Evolutionary conservation across 2,888 invertebrate species (phyloP).

Genomic region (Drosophila falleni): DNA sequence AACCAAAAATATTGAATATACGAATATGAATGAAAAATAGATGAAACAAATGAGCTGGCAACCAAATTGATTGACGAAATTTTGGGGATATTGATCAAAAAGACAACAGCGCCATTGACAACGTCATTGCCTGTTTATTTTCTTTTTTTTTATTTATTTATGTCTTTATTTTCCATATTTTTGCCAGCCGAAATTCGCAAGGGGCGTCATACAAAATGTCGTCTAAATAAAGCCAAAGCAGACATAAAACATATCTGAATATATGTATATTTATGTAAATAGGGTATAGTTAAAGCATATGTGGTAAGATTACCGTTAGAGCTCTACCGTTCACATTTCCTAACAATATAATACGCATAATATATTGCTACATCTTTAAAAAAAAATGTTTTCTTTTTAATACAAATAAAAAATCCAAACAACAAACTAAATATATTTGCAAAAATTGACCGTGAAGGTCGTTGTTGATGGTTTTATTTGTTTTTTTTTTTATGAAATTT

Average conservation of each 20-base stretch:
- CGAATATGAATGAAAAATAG: conserved; percentile 65
- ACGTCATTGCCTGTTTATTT: conserved; percentile 37
- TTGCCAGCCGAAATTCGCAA: conserved; percentile 20
- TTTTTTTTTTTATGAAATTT: conserved; percentile 35
- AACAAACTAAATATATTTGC: conserved; percentile 41
- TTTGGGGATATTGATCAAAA: conserved; percentile 70
- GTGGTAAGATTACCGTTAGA: conserved; percentile 3
- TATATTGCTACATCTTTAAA: conserved; percentile 6
- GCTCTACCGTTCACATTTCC: conserved; percentile 14
- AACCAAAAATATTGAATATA: conserved; percentile 41
- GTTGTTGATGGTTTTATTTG: conserved; percentile 23
- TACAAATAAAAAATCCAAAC: conserved; percentile 11
- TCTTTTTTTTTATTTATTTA: conserved; percentile 16
- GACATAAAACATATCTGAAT: conserved; percentile 16
- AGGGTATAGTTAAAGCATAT: neutral
- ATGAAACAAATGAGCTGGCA: conserved; percentile 43
- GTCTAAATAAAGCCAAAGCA: conserved; percentile 32
- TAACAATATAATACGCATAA: conserved; percentile 12
- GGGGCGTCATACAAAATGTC: conserved; percentile 15
- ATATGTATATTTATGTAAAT: conserved; percentile 1
- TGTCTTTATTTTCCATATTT: conserved; percentile 9
- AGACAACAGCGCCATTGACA: conserved; percentile 35
- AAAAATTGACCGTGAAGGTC: conserved; percentile 65
- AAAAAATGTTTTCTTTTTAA: conserved; percentile 12
- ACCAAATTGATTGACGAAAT: conserved; percentile 69